Percentiles rank a stretch among this genome's conserved stretches.
Evolutionary conservation across 2,888 invertebrate genomes (phyloP).

Genomic region (Caenorhabditis sp.): DNA sequence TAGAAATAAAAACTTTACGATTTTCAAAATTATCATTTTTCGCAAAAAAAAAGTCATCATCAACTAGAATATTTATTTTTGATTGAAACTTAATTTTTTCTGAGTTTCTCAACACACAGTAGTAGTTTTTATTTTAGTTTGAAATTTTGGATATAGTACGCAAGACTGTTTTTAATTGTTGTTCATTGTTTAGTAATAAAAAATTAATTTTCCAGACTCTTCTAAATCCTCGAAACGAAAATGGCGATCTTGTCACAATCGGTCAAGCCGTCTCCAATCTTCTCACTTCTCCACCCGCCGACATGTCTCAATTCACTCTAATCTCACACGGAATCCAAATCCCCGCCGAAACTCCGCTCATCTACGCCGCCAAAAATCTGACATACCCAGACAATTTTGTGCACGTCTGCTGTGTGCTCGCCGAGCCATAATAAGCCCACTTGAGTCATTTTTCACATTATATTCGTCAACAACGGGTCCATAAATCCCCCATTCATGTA

Average conservation of each 20-base stretch:
- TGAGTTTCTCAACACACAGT: too few species aligned
- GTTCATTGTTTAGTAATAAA: too few species aligned
- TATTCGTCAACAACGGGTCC: not conserved
- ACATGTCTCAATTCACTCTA: conserved; percentile 44
- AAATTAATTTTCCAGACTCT: conserved; percentile 14
- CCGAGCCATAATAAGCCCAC: too few species aligned
- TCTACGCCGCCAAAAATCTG: conserved; percentile 96
- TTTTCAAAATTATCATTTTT: too few species aligned
- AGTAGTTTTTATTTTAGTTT: too few species aligned
- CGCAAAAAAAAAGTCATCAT: too few species aligned
- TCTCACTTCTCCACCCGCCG: conserved; percentile 1
- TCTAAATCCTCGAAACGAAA: conserved; percentile 13
- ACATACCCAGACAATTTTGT: conserved; percentile 98
- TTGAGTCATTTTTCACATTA: too few species aligned
- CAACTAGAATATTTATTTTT: too few species aligned
- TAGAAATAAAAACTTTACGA: too few species aligned
- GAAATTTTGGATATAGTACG: too few species aligned
- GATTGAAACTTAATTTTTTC: too few species aligned
- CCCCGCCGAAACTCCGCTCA: conserved; percentile 86
- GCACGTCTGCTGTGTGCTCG: conserved; percentile 74
- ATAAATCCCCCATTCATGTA: not conserved
- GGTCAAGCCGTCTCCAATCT: conserved; percentile 16
- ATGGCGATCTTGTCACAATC: conserved; percentile 12
- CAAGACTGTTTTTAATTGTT: too few species aligned
- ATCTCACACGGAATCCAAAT: conserved; percentile 89